Base-by-base conservation (phyloP, 2,888 invertebrate genomes). In the Mayetiola destructor region DNA sequence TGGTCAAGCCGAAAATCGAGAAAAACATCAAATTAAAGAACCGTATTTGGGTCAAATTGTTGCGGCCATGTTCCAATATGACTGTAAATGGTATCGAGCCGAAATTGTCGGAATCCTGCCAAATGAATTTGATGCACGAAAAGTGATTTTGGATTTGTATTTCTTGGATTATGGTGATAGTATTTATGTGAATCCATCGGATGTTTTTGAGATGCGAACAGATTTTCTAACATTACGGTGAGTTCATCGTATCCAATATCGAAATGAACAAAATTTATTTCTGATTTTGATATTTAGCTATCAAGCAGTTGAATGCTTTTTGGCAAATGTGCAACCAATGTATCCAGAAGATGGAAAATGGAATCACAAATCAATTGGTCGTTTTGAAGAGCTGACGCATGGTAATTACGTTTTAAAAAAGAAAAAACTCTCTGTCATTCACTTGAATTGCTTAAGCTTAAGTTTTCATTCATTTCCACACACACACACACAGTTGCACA, bases 161-260 rank as follows among this genome's bases (percentile, higher is more conserved):
- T 92, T 82, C 71, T 79, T 92, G 56, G 93, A 94, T 74, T 93
- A 89, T 69, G 93, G 93, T 0, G 90, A 93, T 70, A 80, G 80
- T 59, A 85, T 85, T 64, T 78, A 79, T 64, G 76, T 87, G 3
- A 73, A 78, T 0, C 77, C 78, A 3, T 76, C 78, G 56, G 80
- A 85, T 60, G 71, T 91, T 12, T 82, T 80, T 62, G 84, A 85
- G 64, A 73, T 91, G 59, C 77, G 85, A 39, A 84, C 87, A 1
- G 85, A 90, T 67, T 72, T 73, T 59, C 64, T 73, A 8, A 70
- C 71, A 10, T 64, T 73, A 16, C 66, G 72, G 72, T 72, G 21
- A 57, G 61, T 39, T 16, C 35, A 55, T 20, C 5, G 0, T 54
- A 29, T 42, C 6, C 14, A 56, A 23, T 36, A 10, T 29, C 9